These are phyloP conservation scores for Suillia variegata DNA, from an alignment of 2,888 invertebrate species.

Conservation along the genomic window DNA sequence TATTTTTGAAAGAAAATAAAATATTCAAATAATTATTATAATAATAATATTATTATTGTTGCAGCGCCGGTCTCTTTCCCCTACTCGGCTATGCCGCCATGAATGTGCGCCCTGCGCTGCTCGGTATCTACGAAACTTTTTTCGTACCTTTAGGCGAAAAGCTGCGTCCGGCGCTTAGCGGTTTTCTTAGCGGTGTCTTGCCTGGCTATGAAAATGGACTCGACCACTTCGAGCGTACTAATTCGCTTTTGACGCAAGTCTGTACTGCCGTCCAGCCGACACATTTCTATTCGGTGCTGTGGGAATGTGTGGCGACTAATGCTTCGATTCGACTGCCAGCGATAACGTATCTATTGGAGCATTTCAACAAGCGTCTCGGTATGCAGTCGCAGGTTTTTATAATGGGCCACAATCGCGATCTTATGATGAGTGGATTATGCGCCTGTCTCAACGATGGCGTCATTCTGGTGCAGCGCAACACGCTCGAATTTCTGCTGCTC, in stretches of 20 bases:
- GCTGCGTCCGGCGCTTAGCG: slow-evolving; percentile 77
- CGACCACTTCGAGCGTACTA: slow-evolving; percentile 78
- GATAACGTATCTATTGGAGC: slow-evolving; percentile 77
- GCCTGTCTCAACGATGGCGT: slow-evolving; percentile 79
- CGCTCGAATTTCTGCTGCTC: slow-evolving; percentile 79
- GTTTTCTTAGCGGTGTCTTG: slow-evolving; percentile 83
- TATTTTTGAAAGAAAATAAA: neutral
- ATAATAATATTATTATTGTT: slow-evolving; percentile 12
- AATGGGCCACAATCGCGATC: slow-evolving; percentile 82
- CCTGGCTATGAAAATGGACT: slow-evolving; percentile 87
- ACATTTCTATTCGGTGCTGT: slow-evolving; percentile 85
- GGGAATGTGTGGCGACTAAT: slow-evolving; percentile 85
- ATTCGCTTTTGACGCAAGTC: slow-evolving; percentile 61
- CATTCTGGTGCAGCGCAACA: slow-evolving; percentile 83
- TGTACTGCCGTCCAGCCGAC: slow-evolving; percentile 76
- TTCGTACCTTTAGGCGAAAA: slow-evolving; percentile 80
- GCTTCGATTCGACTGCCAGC: slow-evolving; percentile 82
- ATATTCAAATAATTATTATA: neutral
- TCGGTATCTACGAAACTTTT: slow-evolving; percentile 85
- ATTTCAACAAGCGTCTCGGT: slow-evolving; percentile 77
- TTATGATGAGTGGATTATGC: slow-evolving; percentile 81
- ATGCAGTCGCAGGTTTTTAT: slow-evolving; percentile 83
- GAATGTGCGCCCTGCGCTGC: slow-evolving; percentile 81
- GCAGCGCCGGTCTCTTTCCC: slow-evolving; percentile 79
- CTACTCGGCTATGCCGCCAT: slow-evolving; percentile 85